Percentiles rank a stretch among this genome's conserved stretches.
These are phyloP conservation scores for Wasmannia auropunctata DNA, from an alignment of 1,140 invertebrate species.

Conservation along the genomic window DNA sequence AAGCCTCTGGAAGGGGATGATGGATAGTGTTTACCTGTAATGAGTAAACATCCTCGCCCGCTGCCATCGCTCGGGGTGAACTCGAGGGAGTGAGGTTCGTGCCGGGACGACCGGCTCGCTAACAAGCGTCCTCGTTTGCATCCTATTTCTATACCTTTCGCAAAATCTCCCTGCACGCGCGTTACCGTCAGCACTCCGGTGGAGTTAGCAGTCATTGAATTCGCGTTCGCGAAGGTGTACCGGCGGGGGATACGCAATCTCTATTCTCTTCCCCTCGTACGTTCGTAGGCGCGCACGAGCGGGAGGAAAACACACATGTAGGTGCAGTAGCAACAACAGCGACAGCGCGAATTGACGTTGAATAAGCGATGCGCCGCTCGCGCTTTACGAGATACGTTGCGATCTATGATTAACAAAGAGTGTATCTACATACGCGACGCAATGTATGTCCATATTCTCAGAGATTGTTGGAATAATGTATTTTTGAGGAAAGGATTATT, in stretches of 20 bases:
- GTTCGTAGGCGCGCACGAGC: neutral
- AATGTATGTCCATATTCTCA: neutral
- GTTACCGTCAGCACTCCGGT: conserved; percentile 24
- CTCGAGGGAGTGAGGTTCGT: conserved; percentile 29
- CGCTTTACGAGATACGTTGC: conserved; percentile 1
- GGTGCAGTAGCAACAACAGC: neutral
- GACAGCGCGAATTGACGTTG: conserved; percentile 14
- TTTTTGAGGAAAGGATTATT: neutral
- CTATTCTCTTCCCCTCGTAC: too few species aligned
- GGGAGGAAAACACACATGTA: neutral
- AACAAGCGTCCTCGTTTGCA: conserved; percentile 77
- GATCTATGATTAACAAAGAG: neutral
- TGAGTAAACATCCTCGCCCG: conserved; percentile 73
- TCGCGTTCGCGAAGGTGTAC: neutral
- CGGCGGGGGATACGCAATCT: conserved; percentile 3
- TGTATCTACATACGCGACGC: neutral
- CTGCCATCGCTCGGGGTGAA: conserved; percentile 32
- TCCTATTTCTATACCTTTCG: conserved; percentile 69
- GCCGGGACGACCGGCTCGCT: conserved; percentile 41
- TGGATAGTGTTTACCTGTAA: conserved; percentile 76
- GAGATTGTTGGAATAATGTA: neutral
- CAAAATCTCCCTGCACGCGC: conserved; percentile 55
- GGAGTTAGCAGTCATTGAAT: conserved; percentile 59
- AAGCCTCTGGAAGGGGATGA: conserved; percentile 61
- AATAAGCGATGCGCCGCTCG: conserved; percentile 24